Base-by-base conservation (phyloP, 2,888 invertebrate genomes). In the Eupithecia dodoneata region DNA sequence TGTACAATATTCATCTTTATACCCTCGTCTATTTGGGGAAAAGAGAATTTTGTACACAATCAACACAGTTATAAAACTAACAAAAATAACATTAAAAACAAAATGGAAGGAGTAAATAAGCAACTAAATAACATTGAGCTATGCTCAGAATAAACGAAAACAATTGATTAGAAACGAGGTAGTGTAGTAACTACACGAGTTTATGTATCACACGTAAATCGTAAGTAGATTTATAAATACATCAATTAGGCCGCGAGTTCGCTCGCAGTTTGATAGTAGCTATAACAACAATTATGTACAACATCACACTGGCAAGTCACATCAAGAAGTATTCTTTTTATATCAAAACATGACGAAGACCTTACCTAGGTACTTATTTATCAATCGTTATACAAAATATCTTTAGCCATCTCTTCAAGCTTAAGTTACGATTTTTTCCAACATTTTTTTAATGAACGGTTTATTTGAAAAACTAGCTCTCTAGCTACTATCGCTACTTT, bases 311-410 rank as follows among this genome's bases (percentile, higher is more conserved):
- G 91, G 91, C 91, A 92, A 93, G 94, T 93, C 93, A 94, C 94
- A 92, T 93, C 89, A 87, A 92, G 91, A 91, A 92, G 89, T 92
- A 90, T 90, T 73, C 52, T 73, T 73, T 92, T 92, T 90, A 91
- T 93, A 93, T 94, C 94, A 93, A 94, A 93, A 93, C 90, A 90
- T 92, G 91, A 92, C 88, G 89, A 91, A 93, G 90, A 89, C 85
- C 88, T 80, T 93, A 93, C 81, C 88, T 92, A 92, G 87, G 81
- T 75, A 73, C 71, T 67, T 83, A 91, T 87, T 86, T 92, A 90
- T 91, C 89, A 91, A 92, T 93, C 90, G 92, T 93, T 94, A 94
- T 94, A 94, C 92, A 94, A 94, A 94, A 94, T 94, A 94, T 92
- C 86, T 92, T 91, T 89, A 89, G 87, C 87, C 89, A 87, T 93